A percentile compares a stretch with the other conserved stretches of the same genome.
Evolutionary conservation across 2,113 vertebrate species (phyloP).

Genomic region (Toxotes chatareus): DNA sequence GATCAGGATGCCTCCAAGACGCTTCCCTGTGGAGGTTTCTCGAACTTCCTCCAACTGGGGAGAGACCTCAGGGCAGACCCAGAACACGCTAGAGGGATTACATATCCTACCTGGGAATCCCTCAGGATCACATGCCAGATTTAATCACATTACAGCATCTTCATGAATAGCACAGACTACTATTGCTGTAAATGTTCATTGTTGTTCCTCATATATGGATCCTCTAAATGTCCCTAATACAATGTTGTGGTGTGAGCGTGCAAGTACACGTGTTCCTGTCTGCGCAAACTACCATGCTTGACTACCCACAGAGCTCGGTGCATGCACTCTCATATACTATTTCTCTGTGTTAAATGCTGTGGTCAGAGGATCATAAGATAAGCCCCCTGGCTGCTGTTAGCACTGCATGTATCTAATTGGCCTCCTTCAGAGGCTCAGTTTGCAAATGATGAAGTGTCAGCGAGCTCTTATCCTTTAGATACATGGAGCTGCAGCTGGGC

Average conservation of each 20-base stretch:
- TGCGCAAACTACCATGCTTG: slow-evolving; percentile 10
- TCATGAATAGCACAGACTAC: slow-evolving; percentile 18
- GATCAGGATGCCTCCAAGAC: slow-evolving; percentile 19
- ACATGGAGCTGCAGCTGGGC: slow-evolving; percentile 48
- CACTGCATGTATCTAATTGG: slow-evolving; percentile 66
- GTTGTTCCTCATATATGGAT: slow-evolving; percentile 11
- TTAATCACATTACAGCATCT: slow-evolving; percentile 36
- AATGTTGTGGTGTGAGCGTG: background rate
- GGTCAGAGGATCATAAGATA: slow-evolving; percentile 61
- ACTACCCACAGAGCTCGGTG: slow-evolving; percentile 16
- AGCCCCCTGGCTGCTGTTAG: slow-evolving; percentile 58
- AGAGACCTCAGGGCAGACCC: background rate
- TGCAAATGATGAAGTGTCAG: slow-evolving; percentile 69
- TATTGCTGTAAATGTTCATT: slow-evolving; percentile 7
- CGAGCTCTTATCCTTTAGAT: slow-evolving; percentile 54
- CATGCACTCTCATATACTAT: background rate
- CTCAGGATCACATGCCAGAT: slow-evolving; percentile 26
- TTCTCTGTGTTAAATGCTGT: slow-evolving; percentile 29
- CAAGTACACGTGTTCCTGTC: slow-evolving; percentile 16
- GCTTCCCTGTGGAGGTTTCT: slow-evolving; percentile 6
- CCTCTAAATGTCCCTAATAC: slow-evolving; percentile 7
- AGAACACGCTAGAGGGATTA: background rate
- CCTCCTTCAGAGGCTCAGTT: slow-evolving; percentile 61
- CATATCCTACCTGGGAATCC: slow-evolving; percentile 23
- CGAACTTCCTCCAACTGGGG: background rate